These are phyloP conservation scores for Drosophila athabasca DNA, from an alignment of 1,140 invertebrate species.

Conservation along the genomic window DNA sequence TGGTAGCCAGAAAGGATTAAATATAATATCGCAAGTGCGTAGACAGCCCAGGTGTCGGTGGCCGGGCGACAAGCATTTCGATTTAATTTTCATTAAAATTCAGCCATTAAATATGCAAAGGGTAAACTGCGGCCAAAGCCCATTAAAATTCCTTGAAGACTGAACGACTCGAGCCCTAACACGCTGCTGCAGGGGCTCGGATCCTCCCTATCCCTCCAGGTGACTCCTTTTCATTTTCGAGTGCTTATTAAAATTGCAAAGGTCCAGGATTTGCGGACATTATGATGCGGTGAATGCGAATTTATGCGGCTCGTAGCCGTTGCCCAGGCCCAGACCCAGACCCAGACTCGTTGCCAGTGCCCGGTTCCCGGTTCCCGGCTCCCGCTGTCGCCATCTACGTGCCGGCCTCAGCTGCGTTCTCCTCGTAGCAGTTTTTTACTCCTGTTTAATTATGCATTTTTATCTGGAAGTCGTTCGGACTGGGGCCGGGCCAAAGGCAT, in stretches of 20 bases:
- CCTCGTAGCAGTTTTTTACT: constrained; percentile 19
- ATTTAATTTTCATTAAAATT: constrained; percentile 83
- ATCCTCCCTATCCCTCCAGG: neutral
- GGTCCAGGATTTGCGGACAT: constrained; percentile 79
- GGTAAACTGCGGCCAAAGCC: constrained; percentile 75
- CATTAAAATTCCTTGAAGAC: constrained; percentile 79
- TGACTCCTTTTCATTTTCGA: constrained; percentile 81
- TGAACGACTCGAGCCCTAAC: constrained; percentile 32
- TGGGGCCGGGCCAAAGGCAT: constrained; percentile 25
- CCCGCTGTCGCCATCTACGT: constrained; percentile 4
- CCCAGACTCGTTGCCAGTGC: too few species aligned
- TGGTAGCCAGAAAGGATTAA: constrained; percentile 63
- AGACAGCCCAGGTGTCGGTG: constrained; percentile 60
- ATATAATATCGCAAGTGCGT: constrained; percentile 69
- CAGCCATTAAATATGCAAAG: constrained; percentile 79
- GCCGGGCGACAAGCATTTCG: constrained; percentile 66
- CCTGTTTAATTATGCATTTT: constrained; percentile 78
- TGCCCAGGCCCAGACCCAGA: too few species aligned
- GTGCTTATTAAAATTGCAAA: constrained; percentile 82
- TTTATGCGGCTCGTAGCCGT: constrained; percentile 57
- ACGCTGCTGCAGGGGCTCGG: constrained; percentile 7
- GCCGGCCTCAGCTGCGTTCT: constrained; percentile 48
- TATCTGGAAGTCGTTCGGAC: constrained; percentile 53
- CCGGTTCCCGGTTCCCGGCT: too few species aligned
- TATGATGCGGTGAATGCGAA: constrained; percentile 78